Base-by-base conservation (phyloP, 1,140 invertebrate genomes). In the Drosophila nebulosa region DNA sequence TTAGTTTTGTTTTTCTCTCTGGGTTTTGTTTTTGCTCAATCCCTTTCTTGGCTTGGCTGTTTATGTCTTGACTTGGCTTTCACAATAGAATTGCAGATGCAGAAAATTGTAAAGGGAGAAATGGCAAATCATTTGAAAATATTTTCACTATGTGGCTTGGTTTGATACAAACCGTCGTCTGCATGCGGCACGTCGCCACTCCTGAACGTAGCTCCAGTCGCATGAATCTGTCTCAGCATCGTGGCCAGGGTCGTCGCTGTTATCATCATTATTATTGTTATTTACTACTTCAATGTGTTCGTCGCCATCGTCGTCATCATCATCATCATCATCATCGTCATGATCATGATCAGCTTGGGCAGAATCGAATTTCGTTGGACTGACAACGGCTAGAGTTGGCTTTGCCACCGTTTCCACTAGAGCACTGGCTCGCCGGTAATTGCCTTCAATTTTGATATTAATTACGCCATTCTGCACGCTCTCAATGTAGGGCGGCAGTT, bases 191-290 rank as follows among this genome's bases (percentile, higher is more conserved):
- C 81, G 72, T 77, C 95, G 92, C 95, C 95, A 95, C 75, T 94
- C 94, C 91, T 95, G 95, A 36, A 95, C 94, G 88, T 95, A 95
- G 79, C 95, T 95, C 95, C 95, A 95, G 90, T 95, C 95, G 67
- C 84, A 88, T 91, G 94, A 92, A 85, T 93, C 91, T 52, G 79
- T 86, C 78, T 86, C 83, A 51, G 79, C 83, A 83, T 88, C 84
- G 76, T 86, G 83, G 75, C 78, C 85, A 74, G 86, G 79, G 85
- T 79, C 79, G 76, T 81, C 80, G 77, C 85, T 79, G 60, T 79
- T 69, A 12, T 69, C 74, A 73, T 73, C 85, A 52, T 75, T 77
- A n/a, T 81, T 78, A n/a, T n/a, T n/a, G 50, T 73, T 71, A 36
- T 90, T 90, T 58, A 90, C 91, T 22, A 92, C 91, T 35, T 68